A percentile compares a stretch with the other conserved stretches of the same genome.
phyloP scores from a whole-genome alignment of 2,888 invertebrate species.

The Acanthacorydalis orientalis region DNA sequence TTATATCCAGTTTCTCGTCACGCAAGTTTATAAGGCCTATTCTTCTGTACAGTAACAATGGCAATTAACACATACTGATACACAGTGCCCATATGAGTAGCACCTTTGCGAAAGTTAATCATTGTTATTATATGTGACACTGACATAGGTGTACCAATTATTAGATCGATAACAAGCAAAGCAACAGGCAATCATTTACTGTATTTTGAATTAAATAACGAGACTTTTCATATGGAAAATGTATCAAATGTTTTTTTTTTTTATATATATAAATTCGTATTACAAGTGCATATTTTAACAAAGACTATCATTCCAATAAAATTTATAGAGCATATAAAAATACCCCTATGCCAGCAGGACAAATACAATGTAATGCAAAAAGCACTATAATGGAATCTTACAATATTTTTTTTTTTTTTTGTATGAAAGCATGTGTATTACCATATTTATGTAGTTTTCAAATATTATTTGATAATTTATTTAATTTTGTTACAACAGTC shows the following conservation, averaged over 20 bases:
- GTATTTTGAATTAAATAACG: not conserved
- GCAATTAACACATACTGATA: not conserved
- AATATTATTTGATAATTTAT: not conserved
- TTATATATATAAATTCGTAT: not conserved
- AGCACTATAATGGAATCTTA: not conserved
- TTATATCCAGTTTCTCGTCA: constrained; percentile 16
- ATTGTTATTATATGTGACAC: not conserved
- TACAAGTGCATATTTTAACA: too few species aligned
- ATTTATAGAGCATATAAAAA: not conserved
- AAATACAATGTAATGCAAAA: not conserved
- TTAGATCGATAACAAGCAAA: not conserved
- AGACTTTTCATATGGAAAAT: too few species aligned
- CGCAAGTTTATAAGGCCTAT: constrained; percentile 18
- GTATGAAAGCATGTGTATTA: not conserved
- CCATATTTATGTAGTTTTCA: not conserved
- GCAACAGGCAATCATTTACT: not conserved
- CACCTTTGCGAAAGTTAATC: not conserved
- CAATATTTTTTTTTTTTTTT: not conserved
- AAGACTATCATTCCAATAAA: too few species aligned
- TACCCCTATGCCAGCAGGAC: not conserved
- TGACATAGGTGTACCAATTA: not conserved
- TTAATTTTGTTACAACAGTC: constrained; percentile 2
- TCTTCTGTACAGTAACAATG: constrained; percentile 13
- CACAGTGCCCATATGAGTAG: not conserved
- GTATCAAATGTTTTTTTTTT: not conserved